phyloP scores from a whole-genome alignment of 2,797 vertebrate species.

The Cottoperca gobio region DNA sequence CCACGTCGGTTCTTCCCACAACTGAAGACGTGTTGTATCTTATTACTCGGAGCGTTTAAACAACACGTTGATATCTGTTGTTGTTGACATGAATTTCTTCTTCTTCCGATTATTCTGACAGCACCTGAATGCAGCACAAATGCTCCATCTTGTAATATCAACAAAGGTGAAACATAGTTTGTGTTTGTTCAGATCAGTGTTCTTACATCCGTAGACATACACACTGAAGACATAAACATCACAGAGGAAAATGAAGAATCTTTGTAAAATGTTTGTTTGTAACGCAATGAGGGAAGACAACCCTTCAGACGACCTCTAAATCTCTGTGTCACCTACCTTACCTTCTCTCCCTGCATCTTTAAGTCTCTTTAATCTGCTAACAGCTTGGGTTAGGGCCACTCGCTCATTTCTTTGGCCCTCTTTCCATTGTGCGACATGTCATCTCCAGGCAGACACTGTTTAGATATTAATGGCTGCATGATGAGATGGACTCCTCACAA shows the following conservation, averaged over 20 bases:
- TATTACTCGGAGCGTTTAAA: no score
- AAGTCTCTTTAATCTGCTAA: slow-evolving; percentile 81
- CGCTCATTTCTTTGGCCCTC: slow-evolving; percentile 76
- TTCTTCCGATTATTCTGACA: no score
- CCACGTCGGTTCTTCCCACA: no score
- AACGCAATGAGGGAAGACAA: slow-evolving; percentile 9
- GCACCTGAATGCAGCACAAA: no score
- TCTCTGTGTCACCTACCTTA: slow-evolving; percentile 42
- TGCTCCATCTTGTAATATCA: no score
- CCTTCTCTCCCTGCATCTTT: slow-evolving; percentile 60
- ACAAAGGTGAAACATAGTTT: no score
- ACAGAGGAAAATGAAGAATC: not conserved
- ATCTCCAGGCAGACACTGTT: slow-evolving; percentile 84
- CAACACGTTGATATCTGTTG: no score
- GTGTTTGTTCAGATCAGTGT: no score
- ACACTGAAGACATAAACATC: no score
- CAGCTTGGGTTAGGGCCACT: slow-evolving; percentile 74
- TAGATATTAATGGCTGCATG: slow-evolving; percentile 87
- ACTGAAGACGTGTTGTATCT: no score
- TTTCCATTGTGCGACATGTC: slow-evolving; percentile 84
- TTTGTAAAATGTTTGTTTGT: not conserved
- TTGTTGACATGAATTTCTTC: no score
- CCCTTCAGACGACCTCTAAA: slow-evolving; percentile 57
- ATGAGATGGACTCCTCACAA: slow-evolving; percentile 84
- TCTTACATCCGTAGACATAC: no score